Evolutionary conservation across 2,797 vertebrate genomes (phyloP).

Genomic region (Fratercula arctica): DNA sequence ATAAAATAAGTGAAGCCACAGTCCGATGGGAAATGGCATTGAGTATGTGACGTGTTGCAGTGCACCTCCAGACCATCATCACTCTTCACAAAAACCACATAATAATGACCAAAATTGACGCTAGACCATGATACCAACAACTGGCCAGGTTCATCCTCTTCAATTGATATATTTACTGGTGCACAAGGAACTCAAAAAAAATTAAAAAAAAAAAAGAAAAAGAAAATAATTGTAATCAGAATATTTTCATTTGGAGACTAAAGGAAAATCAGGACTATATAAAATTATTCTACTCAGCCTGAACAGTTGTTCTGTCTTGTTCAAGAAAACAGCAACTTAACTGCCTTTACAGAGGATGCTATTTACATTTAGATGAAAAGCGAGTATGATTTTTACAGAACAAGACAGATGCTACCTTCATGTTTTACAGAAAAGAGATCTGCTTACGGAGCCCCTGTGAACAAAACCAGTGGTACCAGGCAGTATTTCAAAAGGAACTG

Average conservation of each 20-base stretch:
- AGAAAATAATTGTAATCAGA: neutral
- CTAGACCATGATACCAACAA: slow-evolving; percentile 84
- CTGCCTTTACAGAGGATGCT: neutral
- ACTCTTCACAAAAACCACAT: slow-evolving; percentile 84
- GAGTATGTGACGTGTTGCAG: slow-evolving; percentile 85
- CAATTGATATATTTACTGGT: slow-evolving; percentile 77
- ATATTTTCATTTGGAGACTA: neutral
- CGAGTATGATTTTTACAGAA: neutral
- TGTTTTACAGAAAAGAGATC: neutral
- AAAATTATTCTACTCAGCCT: neutral
- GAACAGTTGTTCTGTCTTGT: neutral
- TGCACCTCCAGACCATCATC: slow-evolving; percentile 81
- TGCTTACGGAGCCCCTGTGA: neutral
- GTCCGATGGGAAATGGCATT: slow-evolving; percentile 81
- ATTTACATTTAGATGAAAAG: neutral
- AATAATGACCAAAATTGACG: slow-evolving; percentile 78
- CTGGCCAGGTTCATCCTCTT: slow-evolving; percentile 76
- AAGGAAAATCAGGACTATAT: neutral
- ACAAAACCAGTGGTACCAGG: neutral
- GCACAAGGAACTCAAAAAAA: slow-evolving; percentile 85
- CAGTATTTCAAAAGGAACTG: neutral
- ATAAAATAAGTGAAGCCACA: slow-evolving; percentile 92
- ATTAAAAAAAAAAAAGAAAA: neutral
- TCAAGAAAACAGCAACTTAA: neutral
- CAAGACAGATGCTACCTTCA: neutral